These are phyloP conservation scores for Crossaster papposus DNA, from an alignment of 53 echinoderm and acorn worm genomes.

Conservation along the genomic window DNA sequence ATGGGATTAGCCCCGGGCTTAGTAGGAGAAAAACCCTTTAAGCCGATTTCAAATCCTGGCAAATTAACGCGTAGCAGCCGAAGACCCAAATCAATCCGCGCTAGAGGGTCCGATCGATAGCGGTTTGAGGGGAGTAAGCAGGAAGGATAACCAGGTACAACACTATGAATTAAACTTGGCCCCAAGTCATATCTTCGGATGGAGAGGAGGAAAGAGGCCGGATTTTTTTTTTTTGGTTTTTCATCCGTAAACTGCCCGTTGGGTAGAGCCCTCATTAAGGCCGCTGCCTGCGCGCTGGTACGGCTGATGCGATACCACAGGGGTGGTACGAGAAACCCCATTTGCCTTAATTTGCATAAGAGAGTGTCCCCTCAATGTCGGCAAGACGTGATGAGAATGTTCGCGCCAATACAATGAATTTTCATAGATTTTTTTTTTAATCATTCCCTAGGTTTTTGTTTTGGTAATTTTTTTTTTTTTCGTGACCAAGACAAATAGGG, in stretches of 20 bases:
- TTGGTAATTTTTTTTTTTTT: neutral
- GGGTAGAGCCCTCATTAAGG: conserved; percentile 16
- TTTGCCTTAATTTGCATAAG: conserved; percentile 42
- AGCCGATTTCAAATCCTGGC: conserved; percentile 43
- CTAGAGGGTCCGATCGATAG: conserved; percentile 59
- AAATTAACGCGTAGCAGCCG: conserved; percentile 46
- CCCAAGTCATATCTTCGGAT: conserved; percentile 37
- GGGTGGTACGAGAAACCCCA: conserved; percentile 32
- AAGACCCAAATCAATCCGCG: conserved; percentile 53
- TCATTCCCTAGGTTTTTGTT: too few relatives aligned
- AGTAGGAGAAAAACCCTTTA: conserved; percentile 12
- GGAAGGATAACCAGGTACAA: conserved; percentile 45
- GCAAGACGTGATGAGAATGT: conserved; percentile 49
- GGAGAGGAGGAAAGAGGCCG: conserved; percentile 1
- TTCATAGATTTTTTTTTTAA: conserved; percentile 36
- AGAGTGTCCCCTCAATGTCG: conserved; percentile 51
- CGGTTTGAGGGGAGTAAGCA: conserved; percentile 30
- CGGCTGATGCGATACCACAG: conserved; percentile 31
- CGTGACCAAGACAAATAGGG: neutral
- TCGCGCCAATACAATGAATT: conserved; percentile 57
- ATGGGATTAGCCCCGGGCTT: conserved; percentile 42
- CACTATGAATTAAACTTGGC: conserved; percentile 57
- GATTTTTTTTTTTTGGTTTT: conserved; percentile 27
- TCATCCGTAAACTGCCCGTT: conserved; percentile 29
- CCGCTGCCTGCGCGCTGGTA: neutral